Percentiles rank a stretch among this genome's conserved stretches.
Evolutionary conservation across 2,113 vertebrate species (phyloP).

Genomic region (Aldabrachelys gigantea): DNA sequence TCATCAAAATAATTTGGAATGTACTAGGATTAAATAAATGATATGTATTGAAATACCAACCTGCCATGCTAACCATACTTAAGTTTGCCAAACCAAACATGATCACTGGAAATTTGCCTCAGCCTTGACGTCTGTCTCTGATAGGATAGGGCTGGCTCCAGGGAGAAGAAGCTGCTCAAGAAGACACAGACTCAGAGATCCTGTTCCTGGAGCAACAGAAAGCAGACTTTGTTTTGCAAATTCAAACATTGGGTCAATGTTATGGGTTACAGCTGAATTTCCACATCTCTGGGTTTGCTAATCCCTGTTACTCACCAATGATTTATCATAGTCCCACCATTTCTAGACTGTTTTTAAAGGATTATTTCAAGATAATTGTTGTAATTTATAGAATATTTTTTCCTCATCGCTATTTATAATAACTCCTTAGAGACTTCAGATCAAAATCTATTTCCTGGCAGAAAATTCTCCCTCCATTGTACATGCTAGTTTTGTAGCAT

Average conservation of each 20-base stretch:
- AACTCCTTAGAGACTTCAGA: background rate
- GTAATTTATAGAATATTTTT: background rate
- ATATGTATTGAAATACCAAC: slow-evolving; percentile 3
- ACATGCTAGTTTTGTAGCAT: background rate
- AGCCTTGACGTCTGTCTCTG: slow-evolving; percentile 34
- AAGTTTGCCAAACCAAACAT: slow-evolving; percentile 55
- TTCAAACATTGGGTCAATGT: background rate
- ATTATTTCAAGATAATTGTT: background rate
- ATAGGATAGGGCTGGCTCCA: slow-evolving; percentile 34
- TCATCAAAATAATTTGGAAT: slow-evolving; percentile 48
- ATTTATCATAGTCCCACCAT: background rate
- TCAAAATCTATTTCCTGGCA: background rate
- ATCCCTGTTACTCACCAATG: background rate
- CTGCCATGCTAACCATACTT: slow-evolving; percentile 44
- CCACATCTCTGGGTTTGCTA: slow-evolving; percentile 16
- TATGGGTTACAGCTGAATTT: slow-evolving; percentile 14
- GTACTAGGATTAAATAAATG: slow-evolving; percentile 44
- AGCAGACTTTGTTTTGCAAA: background rate
- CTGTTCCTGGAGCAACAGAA: background rate
- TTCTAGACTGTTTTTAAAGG: background rate
- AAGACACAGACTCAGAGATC: background rate
- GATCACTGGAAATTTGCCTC: slow-evolving; percentile 13
- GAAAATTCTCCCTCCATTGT: background rate
- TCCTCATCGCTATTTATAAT: background rate
- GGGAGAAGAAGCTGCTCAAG: slow-evolving; percentile 45